Evolutionary conservation across 2,888 invertebrate species (phyloP).

Genomic region (Scaptomyza polygonia): DNA sequence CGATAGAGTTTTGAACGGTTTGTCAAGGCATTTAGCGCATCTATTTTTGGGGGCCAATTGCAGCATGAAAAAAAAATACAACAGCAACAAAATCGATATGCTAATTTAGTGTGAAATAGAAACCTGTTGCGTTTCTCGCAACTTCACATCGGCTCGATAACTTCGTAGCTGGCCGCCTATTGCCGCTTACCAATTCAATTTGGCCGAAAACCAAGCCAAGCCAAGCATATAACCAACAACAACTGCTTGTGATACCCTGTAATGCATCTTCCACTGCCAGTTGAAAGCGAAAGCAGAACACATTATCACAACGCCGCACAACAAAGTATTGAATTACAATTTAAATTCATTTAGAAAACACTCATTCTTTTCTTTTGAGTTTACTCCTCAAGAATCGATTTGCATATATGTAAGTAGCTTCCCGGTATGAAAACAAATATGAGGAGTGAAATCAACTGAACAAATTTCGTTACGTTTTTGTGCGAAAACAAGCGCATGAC

Average conservation of each 20-base stretch:
- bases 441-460: too few species aligned
- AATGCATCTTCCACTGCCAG: not conserved
- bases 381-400: too few species aligned
- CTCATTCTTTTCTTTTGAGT: too few species aligned
- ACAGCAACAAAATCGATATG: too few species aligned
- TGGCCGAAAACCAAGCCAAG: constrained; percentile 3
- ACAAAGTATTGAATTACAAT: too few species aligned
- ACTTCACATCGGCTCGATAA: constrained; percentile 13
- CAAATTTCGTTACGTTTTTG: too few species aligned
- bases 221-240: not conserved
- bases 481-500: too few species aligned
- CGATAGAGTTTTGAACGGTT: constrained; percentile 14
- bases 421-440: too few species aligned
- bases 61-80: constrained; percentile 43
- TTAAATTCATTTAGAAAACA: too few species aligned
- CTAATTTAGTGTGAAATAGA: constrained; percentile 31
- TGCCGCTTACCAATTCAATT: constrained; percentile 31
- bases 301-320: too few species aligned
- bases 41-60: constrained; percentile 37
- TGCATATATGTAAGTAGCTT: too few species aligned
- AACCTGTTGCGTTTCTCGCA: constrained; percentile 43
- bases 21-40: constrained; percentile 46
- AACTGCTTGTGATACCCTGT: constrained; percentile 15
- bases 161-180: not conserved
- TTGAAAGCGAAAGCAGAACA: not conserved